phyloP scores from a whole-genome alignment of 2,797 vertebrate species.

The Crocidura indochinensis region DNA sequence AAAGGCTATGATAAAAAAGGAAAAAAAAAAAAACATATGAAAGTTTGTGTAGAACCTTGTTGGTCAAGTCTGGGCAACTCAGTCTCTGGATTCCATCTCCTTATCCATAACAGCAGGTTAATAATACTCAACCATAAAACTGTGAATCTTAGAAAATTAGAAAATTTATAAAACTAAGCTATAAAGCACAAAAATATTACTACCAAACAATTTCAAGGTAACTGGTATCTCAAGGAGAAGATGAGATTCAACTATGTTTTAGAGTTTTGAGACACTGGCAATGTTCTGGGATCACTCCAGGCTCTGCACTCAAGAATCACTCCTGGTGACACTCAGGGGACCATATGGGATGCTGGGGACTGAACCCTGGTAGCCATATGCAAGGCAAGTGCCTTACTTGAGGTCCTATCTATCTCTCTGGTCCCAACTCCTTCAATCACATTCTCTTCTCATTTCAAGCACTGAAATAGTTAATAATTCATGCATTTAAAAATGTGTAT shows the following conservation, averaged over 20 bases:
- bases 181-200: constrained; percentile 7
- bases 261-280: neutral
- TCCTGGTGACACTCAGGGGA: no score
- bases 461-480: neutral
- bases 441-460: constrained; percentile 25
- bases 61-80: neutral
- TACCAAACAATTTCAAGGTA: constrained; percentile 39
- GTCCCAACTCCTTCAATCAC: neutral
- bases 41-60: neutral
- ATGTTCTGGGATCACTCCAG: no score
- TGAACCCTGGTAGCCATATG: no score
- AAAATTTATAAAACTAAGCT: constrained; percentile 7
- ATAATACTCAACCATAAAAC: neutral
- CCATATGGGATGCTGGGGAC: no score
- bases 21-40: neutral
- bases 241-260: neutral
- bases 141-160: constrained; percentile 29
- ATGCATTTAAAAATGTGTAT: neutral
- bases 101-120: neutral
- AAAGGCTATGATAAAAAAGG: neutral
- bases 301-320: no score
- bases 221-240: neutral
- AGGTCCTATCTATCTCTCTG: no score
- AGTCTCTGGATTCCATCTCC: neutral
- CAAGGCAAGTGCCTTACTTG: no score